Percentiles rank a stretch among this genome's conserved stretches.
Evolutionary conservation across 1,140 invertebrate species (phyloP).

Genomic region (Tetranychus urticae): DNA sequence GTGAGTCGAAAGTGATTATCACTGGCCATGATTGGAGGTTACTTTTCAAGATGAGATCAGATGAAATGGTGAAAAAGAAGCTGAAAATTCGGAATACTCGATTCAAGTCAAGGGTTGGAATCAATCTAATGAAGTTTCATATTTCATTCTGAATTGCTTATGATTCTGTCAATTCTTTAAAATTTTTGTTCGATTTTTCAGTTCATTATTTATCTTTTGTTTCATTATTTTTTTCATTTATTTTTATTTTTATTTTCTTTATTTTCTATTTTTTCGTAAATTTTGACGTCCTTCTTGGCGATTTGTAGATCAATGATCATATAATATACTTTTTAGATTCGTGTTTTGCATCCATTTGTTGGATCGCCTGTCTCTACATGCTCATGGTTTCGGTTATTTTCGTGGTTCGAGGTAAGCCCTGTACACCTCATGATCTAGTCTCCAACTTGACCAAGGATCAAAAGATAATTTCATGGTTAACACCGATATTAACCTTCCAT

Average conservation of each 20-base stretch:
- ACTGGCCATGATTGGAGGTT: too few species aligned
- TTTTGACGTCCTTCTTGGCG: neutral
- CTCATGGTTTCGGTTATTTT: constrained; percentile 50
- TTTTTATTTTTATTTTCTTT: neutral
- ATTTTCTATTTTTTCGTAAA: too few species aligned
- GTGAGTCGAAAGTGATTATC: too few species aligned
- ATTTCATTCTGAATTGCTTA: too few species aligned
- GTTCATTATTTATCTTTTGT: too few species aligned
- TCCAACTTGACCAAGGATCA: constrained; percentile 27
- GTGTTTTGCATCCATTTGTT: constrained; percentile 54
- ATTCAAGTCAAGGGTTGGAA: too few species aligned
- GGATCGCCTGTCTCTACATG: constrained; percentile 51
- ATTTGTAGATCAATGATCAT: constrained; percentile 43
- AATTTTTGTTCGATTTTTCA: too few species aligned
- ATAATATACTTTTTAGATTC: constrained; percentile 63
- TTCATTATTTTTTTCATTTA: neutral
- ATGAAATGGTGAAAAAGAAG: too few species aligned
- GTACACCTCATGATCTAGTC: constrained; percentile 54
- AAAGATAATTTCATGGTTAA: constrained; percentile 19
- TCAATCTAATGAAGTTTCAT: too few species aligned
- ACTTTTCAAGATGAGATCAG: too few species aligned
- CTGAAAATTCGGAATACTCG: too few species aligned
- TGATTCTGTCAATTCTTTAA: too few species aligned
- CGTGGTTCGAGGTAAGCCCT: constrained; percentile 53
- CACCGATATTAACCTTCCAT: constrained; percentile 48